phyloP scores from a whole-genome alignment of 2,888 invertebrate species.

The Agriotes lineatus region DNA sequence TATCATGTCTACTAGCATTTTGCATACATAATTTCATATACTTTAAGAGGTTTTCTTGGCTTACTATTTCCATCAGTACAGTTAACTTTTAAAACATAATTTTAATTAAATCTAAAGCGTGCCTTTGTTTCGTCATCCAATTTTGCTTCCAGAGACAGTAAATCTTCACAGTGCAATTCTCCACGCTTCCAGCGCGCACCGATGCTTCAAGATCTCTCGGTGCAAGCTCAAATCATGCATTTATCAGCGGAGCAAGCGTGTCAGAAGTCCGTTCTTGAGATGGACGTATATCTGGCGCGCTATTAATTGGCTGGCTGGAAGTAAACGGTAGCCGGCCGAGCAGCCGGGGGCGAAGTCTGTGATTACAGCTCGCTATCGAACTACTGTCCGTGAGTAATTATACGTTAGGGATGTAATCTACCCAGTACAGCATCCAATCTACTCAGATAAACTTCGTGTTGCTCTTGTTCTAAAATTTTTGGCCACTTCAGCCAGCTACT shows the following conservation, averaged over 20 bases:
- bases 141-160: too few relatives aligned
- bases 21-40: too few relatives aligned
- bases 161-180: too few relatives aligned
- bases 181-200: too few relatives aligned
- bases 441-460: constrained; percentile 32
- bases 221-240: not conserved
- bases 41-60: too few relatives aligned
- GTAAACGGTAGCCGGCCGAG: constrained; percentile 60
- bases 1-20: too few relatives aligned
- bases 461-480: constrained; percentile 50
- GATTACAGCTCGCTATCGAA: constrained; percentile 63
- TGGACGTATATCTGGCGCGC: constrained; percentile 37
- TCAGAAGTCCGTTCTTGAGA: constrained; percentile 41
- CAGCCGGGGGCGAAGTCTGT: constrained; percentile 57
- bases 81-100: too few relatives aligned
- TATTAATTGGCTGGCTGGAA: constrained; percentile 57
- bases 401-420: constrained; percentile 60
- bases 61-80: too few relatives aligned
- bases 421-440: constrained; percentile 52
- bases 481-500: constrained; percentile 48
- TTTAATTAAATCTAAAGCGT: too few relatives aligned
- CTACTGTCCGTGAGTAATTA: constrained; percentile 64
- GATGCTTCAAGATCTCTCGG: not conserved
- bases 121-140: too few relatives aligned
- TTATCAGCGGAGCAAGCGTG: constrained; percentile 13